A percentile compares a stretch with the other conserved stretches of the same genome.
Evolutionary conservation across 2,888 invertebrate genomes (phyloP).

Genomic region (Elegia similella): DNA sequence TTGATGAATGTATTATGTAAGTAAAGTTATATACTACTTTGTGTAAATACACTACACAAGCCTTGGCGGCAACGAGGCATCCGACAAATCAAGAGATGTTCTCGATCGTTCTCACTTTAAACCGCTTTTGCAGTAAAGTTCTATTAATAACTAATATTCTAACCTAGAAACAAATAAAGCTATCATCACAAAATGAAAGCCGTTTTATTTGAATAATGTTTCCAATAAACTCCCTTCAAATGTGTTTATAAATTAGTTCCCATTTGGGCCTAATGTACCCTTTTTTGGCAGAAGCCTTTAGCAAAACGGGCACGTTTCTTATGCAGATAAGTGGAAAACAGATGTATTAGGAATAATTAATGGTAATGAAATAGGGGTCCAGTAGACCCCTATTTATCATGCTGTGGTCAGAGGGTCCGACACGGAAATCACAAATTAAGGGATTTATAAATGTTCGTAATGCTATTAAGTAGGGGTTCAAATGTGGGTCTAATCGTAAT

Average conservation of each 20-base stretch:
- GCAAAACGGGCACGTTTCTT: constrained; percentile 26
- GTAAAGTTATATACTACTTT: too few species aligned
- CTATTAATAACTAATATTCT: too few species aligned
- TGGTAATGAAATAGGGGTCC: constrained; percentile 48
- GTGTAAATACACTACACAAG: too few species aligned
- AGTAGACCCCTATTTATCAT: constrained; percentile 44
- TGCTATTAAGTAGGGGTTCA: constrained; percentile 10
- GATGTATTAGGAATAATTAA: constrained; percentile 48
- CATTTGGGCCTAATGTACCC: constrained; percentile 15
- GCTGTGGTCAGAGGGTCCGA: constrained; percentile 41
- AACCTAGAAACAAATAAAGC: background rate
- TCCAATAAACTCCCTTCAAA: constrained; percentile 8
- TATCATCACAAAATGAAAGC: constrained; percentile 5
- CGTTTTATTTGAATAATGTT: constrained; percentile 2
- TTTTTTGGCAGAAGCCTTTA: constrained; percentile 8
- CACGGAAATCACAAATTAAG: constrained; percentile 51
- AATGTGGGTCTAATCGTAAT: background rate
- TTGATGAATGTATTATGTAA: too few species aligned
- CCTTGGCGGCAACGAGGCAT: too few species aligned
- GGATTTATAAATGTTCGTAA: constrained; percentile 40
- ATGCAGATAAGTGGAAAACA: constrained; percentile 30
- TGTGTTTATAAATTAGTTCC: constrained; percentile 16
- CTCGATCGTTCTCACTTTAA: too few species aligned
- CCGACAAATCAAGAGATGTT: too few species aligned
- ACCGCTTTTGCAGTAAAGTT: too few species aligned